Base-by-base conservation (phyloP, 2,888 invertebrate genomes). In the Diarsia dahlii region DNA sequence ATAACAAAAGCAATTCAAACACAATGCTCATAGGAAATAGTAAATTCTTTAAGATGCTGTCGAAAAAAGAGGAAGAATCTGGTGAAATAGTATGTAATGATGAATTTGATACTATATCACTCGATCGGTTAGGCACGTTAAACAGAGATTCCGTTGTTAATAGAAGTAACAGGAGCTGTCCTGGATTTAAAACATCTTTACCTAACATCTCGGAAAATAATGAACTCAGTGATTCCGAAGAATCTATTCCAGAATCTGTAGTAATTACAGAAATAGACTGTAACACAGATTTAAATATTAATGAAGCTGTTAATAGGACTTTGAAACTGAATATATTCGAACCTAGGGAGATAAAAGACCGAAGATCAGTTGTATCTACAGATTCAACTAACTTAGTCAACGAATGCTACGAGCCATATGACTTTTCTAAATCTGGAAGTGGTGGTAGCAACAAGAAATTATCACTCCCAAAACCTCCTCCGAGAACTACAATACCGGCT, bases 191-290 rank as follows among this genome's bases (percentile, higher is more conserved):
- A 92, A 95, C 94, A 8, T 96, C 96, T 4, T 88, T 96, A 73
- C 96, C 96, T 60, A 96, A 96, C 88, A 96, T 96, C 90, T 94
- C 95, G 20, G 96, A 96, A 91, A 95, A 96, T 78, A 95, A 93
- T 70, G 96, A 96, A 89, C 88, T 94, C 15, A 94, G 94, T 82
- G 95, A 95, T 89, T 93, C 94, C 23, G 87, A 89, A 76, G 95
- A 95, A 87, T 95, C 95, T 13, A 86, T 93, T 34, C 77, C 90
- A 52, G 94, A 93, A 69, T 92, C 93, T 73, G 86, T 93, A 48
- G 79, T 90, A 48, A 91, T 92, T 77, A 91, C 87, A 69, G 91
- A 93, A 84, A 77, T 91, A 70, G 89, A 91, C 78, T 90, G 87
- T 90, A 85, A 87, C 34, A 78, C 76, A 73, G 80, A 82, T 75